A percentile compares a stretch with the other conserved stretches of the same genome.
phyloP scores from a whole-genome alignment of 1,140 invertebrate genomes.

The Bombyx mandarina region DNA sequence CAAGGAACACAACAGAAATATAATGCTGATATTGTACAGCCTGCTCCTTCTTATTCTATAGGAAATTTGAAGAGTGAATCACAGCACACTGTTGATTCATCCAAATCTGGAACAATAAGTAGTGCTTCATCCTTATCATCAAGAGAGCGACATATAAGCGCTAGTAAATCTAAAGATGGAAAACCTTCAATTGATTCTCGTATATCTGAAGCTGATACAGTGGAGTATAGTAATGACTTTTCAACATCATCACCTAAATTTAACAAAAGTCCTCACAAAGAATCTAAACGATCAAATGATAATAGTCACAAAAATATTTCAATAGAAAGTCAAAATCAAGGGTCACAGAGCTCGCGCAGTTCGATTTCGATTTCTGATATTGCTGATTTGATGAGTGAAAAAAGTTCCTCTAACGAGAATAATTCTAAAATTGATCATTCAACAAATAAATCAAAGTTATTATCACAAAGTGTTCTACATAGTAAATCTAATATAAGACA shows the following conservation, averaged over 20 bases:
- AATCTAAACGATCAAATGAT: conserved; percentile 13
- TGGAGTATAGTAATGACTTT: conserved; percentile 58
- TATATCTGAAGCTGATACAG: conserved; percentile 35
- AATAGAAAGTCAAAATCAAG: conserved; percentile 31
- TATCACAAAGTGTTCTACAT: conserved; percentile 14
- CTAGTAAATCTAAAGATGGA: conserved; percentile 19
- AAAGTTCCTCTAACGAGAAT: conserved; percentile 26
- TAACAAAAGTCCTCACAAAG: conserved; percentile 5
- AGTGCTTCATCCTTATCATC: conserved; percentile 23
- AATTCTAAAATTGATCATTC: conserved; percentile 19
- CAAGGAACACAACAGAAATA: neutral
- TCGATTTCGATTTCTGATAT: conserved; percentile 59
- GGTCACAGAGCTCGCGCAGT: conserved; percentile 47
- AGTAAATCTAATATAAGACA: conserved; percentile 17
- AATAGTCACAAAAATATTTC: conserved; percentile 23
- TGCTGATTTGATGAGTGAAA: conserved; percentile 58
- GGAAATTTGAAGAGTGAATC: neutral
- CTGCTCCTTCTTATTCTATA: neutral
- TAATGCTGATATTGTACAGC: neutral
- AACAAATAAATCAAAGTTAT: conserved; percentile 12
- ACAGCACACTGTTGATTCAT: conserved; percentile 20
- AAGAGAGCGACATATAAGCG: conserved; percentile 22
- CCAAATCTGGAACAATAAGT: conserved; percentile 23
- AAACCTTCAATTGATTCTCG: conserved; percentile 16
- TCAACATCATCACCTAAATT: conserved; percentile 33